Conservation (phyloP, 1,140 invertebrate species). For the Chelonus insularis region DNA sequence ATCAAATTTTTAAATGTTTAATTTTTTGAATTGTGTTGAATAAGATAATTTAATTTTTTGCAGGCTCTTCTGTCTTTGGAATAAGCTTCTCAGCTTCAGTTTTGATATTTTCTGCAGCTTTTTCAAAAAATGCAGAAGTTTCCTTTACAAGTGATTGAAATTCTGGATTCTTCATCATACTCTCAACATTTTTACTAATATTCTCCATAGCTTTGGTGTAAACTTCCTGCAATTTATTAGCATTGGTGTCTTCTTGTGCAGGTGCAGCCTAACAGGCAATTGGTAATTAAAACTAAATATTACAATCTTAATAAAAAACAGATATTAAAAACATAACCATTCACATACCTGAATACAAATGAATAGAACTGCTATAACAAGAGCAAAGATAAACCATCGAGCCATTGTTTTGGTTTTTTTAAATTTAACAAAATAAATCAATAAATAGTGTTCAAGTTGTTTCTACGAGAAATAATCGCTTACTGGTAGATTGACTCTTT, state of each 20-base stretch:
- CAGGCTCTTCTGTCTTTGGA: slow-evolving; percentile 25
- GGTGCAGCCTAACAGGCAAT: slow-evolving; percentile 22
- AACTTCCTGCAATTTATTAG: slow-evolving; percentile 11
- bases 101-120: slow-evolving; percentile 13
- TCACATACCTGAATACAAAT: slow-evolving; percentile 34
- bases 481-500: slow-evolving; percentile 17
- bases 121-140: slow-evolving; percentile 13
- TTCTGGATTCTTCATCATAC: slow-evolving; percentile 19
- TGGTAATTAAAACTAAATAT: neutral
- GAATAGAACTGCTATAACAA: slow-evolving; percentile 23
- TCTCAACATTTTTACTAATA: slow-evolving; percentile 22
- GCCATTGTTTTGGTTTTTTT: slow-evolving; percentile 28
- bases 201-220: slow-evolving; percentile 16
- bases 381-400: slow-evolving; percentile 28
- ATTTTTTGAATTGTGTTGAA: neutral
- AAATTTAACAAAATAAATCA: neutral
- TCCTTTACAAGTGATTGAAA: slow-evolving; percentile 23
- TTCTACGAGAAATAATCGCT: slow-evolving; percentile 24
- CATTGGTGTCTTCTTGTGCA: neutral
- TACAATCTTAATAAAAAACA: no score
- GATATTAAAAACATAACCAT: neutral
- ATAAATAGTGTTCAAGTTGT: neutral
- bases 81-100: slow-evolving; percentile 22
- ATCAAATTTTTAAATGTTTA: neutral
- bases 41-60: neutral